A percentile compares a stretch with the other conserved stretches of the same genome.
These are phyloP conservation scores for Manis pentadactyla DNA, from an alignment of 2,797 vertebrate genomes.

Conservation along the genomic window DNA sequence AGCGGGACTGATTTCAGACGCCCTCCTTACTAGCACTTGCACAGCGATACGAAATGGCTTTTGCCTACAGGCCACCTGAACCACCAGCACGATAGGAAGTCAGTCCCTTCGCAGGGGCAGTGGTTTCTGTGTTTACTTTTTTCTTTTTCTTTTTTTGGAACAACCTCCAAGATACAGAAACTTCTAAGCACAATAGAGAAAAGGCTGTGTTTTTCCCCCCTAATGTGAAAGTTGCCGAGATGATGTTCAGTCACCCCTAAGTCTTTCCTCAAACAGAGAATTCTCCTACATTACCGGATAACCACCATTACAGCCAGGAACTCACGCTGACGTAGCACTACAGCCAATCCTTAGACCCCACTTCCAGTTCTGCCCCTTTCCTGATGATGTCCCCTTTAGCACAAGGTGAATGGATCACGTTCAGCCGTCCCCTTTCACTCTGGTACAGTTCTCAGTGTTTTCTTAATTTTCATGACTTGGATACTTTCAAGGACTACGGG, in stretches of 20 bases:
- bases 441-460: background rate
- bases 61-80: slow-evolving; percentile 53
- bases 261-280: background rate
- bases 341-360: background rate
- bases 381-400: background rate
- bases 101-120: background rate
- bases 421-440: background rate
- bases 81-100: slow-evolving; percentile 59
- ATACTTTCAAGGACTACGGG: background rate
- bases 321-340: background rate
- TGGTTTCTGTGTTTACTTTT: background rate
- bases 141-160: background rate
- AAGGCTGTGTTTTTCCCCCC: background rate
- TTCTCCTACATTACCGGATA: background rate
- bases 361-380: background rate
- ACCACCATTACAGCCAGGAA: slow-evolving; percentile 9
- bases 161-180: slow-evolving; percentile 30
- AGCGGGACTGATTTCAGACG: slow-evolving; percentile 56
- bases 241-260: background rate
- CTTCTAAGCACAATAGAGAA: slow-evolving; percentile 17
- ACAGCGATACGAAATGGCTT: slow-evolving; percentile 61
- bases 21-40: slow-evolving; percentile 55
- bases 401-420: background rate
- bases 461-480: slow-evolving; percentile 38
- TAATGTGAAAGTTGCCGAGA: background rate